Percentiles rank a stretch among this genome's conserved stretches.
phyloP scores from a whole-genome alignment of 92 coral and sea anemone species.

The Galaxea fascicularis region DNA sequence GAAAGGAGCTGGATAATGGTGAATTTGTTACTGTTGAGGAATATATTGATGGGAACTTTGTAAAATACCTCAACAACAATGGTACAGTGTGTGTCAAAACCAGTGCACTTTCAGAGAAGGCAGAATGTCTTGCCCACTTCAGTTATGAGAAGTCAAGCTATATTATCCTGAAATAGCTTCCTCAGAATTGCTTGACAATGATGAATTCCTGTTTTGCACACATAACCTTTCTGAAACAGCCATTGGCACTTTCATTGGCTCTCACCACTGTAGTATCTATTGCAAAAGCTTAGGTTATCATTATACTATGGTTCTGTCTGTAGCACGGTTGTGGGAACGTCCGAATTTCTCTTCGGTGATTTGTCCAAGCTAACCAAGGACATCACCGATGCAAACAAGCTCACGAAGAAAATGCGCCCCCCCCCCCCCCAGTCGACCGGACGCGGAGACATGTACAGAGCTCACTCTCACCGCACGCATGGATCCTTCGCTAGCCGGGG shows the following conservation, averaged over 20 bases:
- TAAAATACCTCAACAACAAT: slow-evolving; percentile 53
- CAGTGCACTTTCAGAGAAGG: slow-evolving; percentile 15
- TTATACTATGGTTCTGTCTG: background rate
- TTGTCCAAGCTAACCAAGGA: no score
- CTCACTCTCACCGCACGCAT: no score
- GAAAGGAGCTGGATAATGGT: slow-evolving; percentile 27
- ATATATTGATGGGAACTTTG: slow-evolving; percentile 42
- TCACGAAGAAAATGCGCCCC: no score
- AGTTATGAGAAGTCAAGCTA: slow-evolving; percentile 36
- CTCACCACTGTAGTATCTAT: slow-evolving; percentile 50
- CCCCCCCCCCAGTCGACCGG: no score
- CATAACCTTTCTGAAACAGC: slow-evolving; percentile 40
- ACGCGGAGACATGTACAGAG: no score
- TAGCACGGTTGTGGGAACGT: no score
- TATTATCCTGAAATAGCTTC: slow-evolving; percentile 64
- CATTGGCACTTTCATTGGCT: slow-evolving; percentile 11
- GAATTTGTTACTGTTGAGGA: slow-evolving; percentile 51
- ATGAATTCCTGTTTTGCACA: slow-evolving; percentile 51
- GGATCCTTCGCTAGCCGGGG: no score
- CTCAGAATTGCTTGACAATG: slow-evolving; percentile 21
- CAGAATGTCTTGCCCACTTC: slow-evolving; percentile 39
- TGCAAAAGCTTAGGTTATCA: slow-evolving; percentile 37
- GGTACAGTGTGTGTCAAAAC: slow-evolving; percentile 4
- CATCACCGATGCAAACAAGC: no score
- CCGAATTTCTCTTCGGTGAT: no score